These are phyloP conservation scores for Leucoraja ocellata DNA, from an alignment of 2,797 vertebrate species.

Conservation along the genomic window DNA sequence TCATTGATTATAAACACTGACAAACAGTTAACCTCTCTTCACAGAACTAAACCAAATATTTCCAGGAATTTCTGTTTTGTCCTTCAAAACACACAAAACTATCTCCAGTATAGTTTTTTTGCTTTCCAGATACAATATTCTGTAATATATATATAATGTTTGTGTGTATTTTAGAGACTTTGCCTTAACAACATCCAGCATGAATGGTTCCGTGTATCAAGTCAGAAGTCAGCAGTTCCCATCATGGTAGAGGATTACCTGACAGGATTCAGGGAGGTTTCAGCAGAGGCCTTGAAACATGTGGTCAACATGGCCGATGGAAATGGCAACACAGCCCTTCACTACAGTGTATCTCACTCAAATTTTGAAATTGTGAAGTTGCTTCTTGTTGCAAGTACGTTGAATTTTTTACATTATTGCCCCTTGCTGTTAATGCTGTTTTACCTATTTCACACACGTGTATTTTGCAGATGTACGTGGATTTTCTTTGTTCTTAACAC, in stretches of 20 bases:
- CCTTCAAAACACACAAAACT: no score
- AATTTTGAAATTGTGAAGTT: conserved; percentile 94
- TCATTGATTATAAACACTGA: no score
- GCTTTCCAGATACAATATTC: background rate
- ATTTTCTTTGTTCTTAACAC: background rate
- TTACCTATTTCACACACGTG: background rate
- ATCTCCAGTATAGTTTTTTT: no score
- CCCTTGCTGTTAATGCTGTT: background rate
- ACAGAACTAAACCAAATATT: no score
- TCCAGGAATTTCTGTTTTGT: no score
- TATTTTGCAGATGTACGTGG: background rate
- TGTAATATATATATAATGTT: background rate
- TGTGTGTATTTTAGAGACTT: conserved; percentile 61
- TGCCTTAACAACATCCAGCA: conserved; percentile 87
- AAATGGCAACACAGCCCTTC: conserved; percentile 93
- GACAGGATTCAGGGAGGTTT: conserved; percentile 65
- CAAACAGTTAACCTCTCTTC: no score
- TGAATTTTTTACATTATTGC: conserved; percentile 27
- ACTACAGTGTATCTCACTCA: conserved; percentile 96
- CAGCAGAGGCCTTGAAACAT: conserved; percentile 70
- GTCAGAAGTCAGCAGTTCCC: conserved; percentile 80
- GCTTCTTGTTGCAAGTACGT: conserved; percentile 80
- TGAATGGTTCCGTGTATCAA: conserved; percentile 93
- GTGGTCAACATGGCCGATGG: conserved; percentile 94
- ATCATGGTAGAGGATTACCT: conserved; percentile 84